A percentile compares a stretch with the other conserved stretches of the same genome.
Evolutionary conservation across 2,113 vertebrate genomes (phyloP).

Genomic region (Uria lomvia): DNA sequence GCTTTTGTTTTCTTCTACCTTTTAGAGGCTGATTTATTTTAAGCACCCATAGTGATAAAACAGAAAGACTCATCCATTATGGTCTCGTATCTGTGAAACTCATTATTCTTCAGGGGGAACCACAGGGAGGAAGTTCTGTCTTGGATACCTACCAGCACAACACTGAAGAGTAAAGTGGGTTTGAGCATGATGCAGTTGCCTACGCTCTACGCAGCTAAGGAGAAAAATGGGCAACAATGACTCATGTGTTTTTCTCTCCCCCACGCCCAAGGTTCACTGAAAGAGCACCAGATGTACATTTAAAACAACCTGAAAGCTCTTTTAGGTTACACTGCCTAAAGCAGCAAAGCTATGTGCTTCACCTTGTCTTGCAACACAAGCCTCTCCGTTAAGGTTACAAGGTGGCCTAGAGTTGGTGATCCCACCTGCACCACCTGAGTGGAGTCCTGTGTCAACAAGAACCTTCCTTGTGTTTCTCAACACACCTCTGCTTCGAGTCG

Average conservation of each 20-base stretch:
- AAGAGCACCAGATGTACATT: background rate
- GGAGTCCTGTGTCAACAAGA: fast-evolving
- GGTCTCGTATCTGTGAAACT: background rate
- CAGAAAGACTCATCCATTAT: background rate
- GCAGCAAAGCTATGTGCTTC: background rate
- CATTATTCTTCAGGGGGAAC: background rate
- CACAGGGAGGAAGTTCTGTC: background rate
- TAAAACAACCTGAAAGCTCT: background rate
- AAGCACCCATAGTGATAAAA: constrained; percentile 1
- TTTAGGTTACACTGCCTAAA: background rate
- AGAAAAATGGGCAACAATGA: background rate
- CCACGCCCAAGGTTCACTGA: background rate
- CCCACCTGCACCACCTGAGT: background rate
- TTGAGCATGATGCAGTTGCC: background rate
- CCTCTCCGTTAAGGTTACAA: background rate
- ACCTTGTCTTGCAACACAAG: background rate
- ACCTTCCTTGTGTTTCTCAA: background rate
- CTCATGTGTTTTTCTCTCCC: background rate
- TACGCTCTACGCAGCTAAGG: background rate
- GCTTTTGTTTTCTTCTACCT: constrained; percentile 17
- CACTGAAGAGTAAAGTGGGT: background rate
- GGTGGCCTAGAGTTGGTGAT: background rate
- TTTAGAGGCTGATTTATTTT: constrained; percentile 32
- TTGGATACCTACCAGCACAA: background rate
- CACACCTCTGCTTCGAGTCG: background rate